Conservation (phyloP, 2,888 invertebrate genomes). For the Troilus luridus region DNA sequence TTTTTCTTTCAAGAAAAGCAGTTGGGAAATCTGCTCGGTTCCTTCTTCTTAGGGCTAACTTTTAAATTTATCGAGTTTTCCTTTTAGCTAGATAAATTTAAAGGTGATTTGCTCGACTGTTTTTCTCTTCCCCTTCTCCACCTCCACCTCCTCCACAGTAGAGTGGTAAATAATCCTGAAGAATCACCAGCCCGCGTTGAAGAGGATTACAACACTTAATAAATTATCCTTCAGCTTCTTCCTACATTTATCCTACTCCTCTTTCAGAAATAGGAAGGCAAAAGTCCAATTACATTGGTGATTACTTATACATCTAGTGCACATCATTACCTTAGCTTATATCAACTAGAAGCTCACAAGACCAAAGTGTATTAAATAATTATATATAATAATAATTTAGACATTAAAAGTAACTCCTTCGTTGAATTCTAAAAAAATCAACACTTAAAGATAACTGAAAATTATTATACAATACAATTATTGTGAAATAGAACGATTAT, state of each 20-base stretch:
- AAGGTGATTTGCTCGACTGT: not conserved
- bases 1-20: not conserved
- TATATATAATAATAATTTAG: no score
- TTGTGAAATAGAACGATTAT: no score
- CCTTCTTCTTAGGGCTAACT: not conserved
- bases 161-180: slow-evolving; percentile 5
- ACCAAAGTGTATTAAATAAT: no score
- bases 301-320: no score
- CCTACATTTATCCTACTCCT: not conserved
- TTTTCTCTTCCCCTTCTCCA: not conserved
- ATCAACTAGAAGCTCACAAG: no score
- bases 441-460: no score
- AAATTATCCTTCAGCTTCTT: not conserved
- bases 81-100: not conserved
- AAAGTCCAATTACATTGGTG: no score
- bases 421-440: no score
- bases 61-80: slow-evolving; percentile 10
- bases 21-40: not conserved
- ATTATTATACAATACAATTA: no score
- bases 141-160: no score
- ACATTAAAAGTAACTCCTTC: no score
- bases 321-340: no score
- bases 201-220: slow-evolving; percentile 34
- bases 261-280: not conserved
- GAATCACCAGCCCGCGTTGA: not conserved